Conservation (phyloP, 2,113 vertebrate genomes). For the Platichthys stellatus region DNA sequence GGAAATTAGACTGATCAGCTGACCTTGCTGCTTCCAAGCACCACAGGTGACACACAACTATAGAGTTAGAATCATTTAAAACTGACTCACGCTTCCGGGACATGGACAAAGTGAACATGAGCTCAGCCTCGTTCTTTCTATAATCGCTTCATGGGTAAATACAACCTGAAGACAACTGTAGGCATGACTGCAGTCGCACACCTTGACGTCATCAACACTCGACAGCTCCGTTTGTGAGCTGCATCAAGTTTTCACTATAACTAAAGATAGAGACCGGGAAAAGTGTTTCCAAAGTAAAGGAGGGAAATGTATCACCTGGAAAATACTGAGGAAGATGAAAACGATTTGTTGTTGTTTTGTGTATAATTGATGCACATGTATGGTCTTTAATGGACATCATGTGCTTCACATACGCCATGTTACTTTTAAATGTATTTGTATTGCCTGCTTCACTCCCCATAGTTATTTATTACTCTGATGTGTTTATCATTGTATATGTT, state of each 20-base stretch:
- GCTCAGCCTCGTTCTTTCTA: not conserved
- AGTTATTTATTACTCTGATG: too few relatives aligned
- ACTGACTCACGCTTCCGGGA: not conserved
- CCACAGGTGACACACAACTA: too few relatives aligned
- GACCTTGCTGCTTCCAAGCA: too few relatives aligned
- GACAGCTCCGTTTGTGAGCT: constrained; percentile 19
- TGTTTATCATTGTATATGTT: too few relatives aligned
- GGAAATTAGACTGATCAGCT: not conserved
- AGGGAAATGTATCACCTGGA: too few relatives aligned
- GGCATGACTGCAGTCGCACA: constrained; percentile 37
- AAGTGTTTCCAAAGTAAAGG: constrained; percentile 3
- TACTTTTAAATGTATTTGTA: too few relatives aligned
- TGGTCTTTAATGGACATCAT: too few relatives aligned
- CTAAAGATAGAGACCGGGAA: constrained; percentile 8
- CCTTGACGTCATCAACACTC: constrained; percentile 45
- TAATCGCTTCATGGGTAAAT: not conserved
- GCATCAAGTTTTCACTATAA: not conserved
- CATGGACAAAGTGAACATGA: too few relatives aligned
- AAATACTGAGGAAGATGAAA: not conserved
- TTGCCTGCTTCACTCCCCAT: too few relatives aligned
- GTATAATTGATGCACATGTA: not conserved
- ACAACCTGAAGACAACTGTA: not conserved
- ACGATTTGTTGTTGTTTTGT: not conserved
- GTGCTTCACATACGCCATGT: too few relatives aligned
- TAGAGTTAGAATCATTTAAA: not conserved